Evolutionary conservation across 2,113 vertebrate genomes (phyloP), one percentile per base, ranked within the genome.

Genomic region (Mustela lutreola): DNA sequence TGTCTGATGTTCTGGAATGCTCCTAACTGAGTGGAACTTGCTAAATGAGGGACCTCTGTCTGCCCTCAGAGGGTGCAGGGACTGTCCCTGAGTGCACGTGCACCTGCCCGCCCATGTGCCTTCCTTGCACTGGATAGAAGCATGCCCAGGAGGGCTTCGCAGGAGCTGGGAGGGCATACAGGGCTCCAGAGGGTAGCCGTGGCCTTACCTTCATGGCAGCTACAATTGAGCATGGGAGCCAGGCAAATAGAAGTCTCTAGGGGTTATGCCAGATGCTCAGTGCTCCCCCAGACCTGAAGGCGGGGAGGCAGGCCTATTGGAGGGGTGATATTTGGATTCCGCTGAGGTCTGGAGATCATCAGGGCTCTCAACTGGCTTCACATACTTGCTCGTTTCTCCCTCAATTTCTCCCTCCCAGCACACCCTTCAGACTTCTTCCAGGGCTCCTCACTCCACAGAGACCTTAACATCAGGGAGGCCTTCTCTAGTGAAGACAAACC

Each of bases 241-340:
- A 82, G 83, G 21, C 16, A n/a, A 73, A n/a, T 12, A 33, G 95
- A 78, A 15, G 5, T 19, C 42, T 22, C 3, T 0, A 2, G 53
- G 63, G 85, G 42, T 15, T 18, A 0, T 42, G 39, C 11, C 19
- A 7, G 56, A 28, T 8, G 65, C 60, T 45, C n/a, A 70, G 84
- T 15, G 31, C 28, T 62, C n/a, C 50, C n/a, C 45, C 2, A 1
- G 10, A 15, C 0, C 0, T 4, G 31, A 22, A 56, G 15, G 31
- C 2, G 31, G 15, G 21, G 0, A 26, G 22, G 70, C 4, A 53
- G 75, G 39, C 85, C 86, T 48, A 42, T 78, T 80, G 48, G 50
- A 39, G 62, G 42, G 4, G 8, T 42, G 45, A 11, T 42, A 11
- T 71, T 91, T 31, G 28, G 31, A 3, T 89, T 58, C 63, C 26